phyloP scores from a whole-genome alignment of 1,140 invertebrate species.

The Mycetomoellerius zeteki region DNA sequence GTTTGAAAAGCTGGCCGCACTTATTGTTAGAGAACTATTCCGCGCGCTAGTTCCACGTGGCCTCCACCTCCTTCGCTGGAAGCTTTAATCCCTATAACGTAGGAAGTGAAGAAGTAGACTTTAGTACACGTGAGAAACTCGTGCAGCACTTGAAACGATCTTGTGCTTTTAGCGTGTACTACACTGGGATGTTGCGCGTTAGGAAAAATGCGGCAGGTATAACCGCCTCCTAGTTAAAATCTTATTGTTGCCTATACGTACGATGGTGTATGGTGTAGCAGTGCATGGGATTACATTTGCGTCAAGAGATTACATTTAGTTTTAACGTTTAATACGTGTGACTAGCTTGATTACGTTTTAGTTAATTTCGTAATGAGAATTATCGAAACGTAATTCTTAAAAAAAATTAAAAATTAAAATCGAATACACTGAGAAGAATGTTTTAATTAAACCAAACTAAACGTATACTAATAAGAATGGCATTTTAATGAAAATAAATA shows the following conservation, averaged over 20 bases:
- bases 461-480: too few relatives aligned
- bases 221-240: slow-evolving; percentile 55
- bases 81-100: slow-evolving; percentile 59
- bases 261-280: not conserved
- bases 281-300: not conserved
- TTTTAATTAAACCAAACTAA: too few relatives aligned
- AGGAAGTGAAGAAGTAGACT: slow-evolving; percentile 31
- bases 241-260: slow-evolving; percentile 42
- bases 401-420: too few relatives aligned
- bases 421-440: too few relatives aligned
- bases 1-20: slow-evolving; percentile 61
- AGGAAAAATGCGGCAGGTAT: slow-evolving; percentile 43
- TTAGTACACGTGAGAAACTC: slow-evolving; percentile 57
- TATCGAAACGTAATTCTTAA: not conserved
- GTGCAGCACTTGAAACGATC: slow-evolving; percentile 61
- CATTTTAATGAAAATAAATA: too few relatives aligned
- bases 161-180: slow-evolving; percentile 56
- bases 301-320: not conserved
- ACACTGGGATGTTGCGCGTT: slow-evolving; percentile 13
- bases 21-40: slow-evolving; percentile 62
- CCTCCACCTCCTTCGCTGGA: slow-evolving; percentile 26
- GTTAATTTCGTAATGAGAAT: not conserved
- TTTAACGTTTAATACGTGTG: slow-evolving; percentile 8
- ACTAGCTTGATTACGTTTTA: not conserved
- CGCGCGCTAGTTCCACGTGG: slow-evolving; percentile 49